A percentile compares a stretch with the other conserved stretches of the same genome.
Evolutionary conservation across 2,888 invertebrate species (phyloP).

Genomic region (Escarpia spicata): DNA sequence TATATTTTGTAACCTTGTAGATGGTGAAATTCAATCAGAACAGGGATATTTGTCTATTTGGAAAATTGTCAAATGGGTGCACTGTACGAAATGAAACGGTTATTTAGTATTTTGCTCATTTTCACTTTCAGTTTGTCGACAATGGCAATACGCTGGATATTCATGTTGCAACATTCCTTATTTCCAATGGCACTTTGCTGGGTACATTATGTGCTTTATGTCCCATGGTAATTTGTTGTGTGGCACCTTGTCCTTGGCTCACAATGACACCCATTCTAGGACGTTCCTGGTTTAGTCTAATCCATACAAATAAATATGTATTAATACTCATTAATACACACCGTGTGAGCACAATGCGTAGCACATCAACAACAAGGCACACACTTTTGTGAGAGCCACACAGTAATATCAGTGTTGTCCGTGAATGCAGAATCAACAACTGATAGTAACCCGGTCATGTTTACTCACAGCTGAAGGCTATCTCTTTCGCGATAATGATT

Average conservation of each 20-base stretch:
- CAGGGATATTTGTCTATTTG: background rate
- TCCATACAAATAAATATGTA: too few relatives aligned
- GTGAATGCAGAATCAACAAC: background rate
- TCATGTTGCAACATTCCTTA: too few relatives aligned
- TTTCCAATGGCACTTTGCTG: too few relatives aligned
- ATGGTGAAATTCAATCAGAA: too few relatives aligned
- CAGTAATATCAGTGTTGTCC: background rate
- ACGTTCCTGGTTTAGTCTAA: too few relatives aligned
- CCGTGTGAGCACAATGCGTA: background rate
- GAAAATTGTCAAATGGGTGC: background rate
- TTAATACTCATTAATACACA: background rate
- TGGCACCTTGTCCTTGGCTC: too few relatives aligned
- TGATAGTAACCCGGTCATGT: background rate
- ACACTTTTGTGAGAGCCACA: background rate
- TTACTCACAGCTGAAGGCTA: slow-evolving; percentile 2
- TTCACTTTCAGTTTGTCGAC: background rate
- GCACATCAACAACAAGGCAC: background rate
- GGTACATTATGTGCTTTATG: too few relatives aligned
- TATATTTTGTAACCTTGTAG: too few relatives aligned
- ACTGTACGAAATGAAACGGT: background rate
- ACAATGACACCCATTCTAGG: too few relatives aligned
- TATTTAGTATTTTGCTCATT: background rate
- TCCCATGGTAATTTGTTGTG: too few relatives aligned
- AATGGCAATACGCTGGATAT: background rate
- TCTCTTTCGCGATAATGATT: background rate